phyloP scores from a whole-genome alignment of 37 sponge, comb jelly and placozoan species.

The Ephydatia muelleri region DNA sequence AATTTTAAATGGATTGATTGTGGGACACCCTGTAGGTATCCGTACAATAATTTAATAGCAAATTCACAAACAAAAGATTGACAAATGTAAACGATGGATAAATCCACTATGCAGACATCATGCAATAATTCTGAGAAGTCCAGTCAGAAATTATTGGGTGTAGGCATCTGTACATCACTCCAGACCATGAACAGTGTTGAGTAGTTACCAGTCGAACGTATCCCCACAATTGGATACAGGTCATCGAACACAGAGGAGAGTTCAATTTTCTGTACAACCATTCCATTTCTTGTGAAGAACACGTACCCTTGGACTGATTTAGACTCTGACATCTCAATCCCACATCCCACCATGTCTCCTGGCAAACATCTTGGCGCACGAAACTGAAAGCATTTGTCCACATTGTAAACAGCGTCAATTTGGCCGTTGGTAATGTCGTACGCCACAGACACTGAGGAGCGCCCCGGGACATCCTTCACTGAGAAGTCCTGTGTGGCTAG shows the following conservation, averaged over 20 bases:
- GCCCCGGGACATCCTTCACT: slow-evolving; percentile 36
- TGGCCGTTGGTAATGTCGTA: slow-evolving; percentile 49
- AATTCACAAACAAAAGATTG: no score
- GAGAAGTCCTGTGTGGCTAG: slow-evolving; percentile 60
- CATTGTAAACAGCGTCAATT: slow-evolving; percentile 39
- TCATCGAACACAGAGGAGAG: slow-evolving; percentile 36
- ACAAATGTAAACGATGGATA: no score
- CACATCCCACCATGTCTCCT: slow-evolving; percentile 68
- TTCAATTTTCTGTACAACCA: slow-evolving; percentile 23
- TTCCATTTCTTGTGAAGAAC: slow-evolving; percentile 54
- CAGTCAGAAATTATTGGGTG: neutral
- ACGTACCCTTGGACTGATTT: slow-evolving; percentile 13
- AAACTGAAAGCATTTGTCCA: slow-evolving; percentile 6
- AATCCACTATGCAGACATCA: no score
- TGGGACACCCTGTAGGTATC: no score
- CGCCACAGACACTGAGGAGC: slow-evolving; percentile 53
- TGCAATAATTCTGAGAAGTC: neutral
- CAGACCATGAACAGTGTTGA: slow-evolving; percentile 60
- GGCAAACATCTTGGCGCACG: slow-evolving; percentile 8
- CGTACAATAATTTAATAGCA: no score
- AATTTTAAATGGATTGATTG: no score
- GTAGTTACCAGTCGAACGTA: slow-evolving; percentile 14
- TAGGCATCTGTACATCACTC: slow-evolving; percentile 14
- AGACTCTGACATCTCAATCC: slow-evolving; percentile 15
- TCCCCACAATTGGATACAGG: slow-evolving; percentile 54